Evolutionary conservation across 2,888 invertebrate species (phyloP).

Genomic region (Ophioninae sp.): DNA sequence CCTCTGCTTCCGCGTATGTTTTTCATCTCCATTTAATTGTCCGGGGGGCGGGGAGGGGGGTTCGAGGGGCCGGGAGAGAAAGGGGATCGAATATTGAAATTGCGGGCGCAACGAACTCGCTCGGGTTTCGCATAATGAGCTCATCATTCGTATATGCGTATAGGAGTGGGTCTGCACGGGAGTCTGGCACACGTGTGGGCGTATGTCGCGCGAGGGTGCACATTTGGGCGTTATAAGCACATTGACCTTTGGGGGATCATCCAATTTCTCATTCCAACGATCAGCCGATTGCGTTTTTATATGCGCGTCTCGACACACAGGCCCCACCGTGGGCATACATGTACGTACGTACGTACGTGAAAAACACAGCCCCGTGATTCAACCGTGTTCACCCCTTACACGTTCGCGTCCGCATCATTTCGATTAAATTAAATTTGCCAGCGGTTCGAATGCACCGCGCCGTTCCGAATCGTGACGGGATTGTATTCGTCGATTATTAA

Average conservation of each 20-base stretch:
- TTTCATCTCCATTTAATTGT: slow-evolving; percentile 55
- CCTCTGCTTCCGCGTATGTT: slow-evolving; percentile 43
- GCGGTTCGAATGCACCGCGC: slow-evolving; percentile 27
- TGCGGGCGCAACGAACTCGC: slow-evolving; percentile 75
- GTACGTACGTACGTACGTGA: background rate
- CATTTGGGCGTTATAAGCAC: slow-evolving; percentile 62
- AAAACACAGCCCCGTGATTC: no score
- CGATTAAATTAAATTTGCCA: slow-evolving; percentile 48
- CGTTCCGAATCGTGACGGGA: slow-evolving; percentile 31
- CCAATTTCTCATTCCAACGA: slow-evolving; percentile 62
- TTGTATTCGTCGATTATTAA: slow-evolving; percentile 39
- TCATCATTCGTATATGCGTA: slow-evolving; percentile 55
- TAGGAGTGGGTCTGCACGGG: slow-evolving; percentile 19
- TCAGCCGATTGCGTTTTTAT: slow-evolving; percentile 46
- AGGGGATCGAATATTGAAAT: slow-evolving; percentile 76
- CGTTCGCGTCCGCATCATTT: slow-evolving; percentile 40
- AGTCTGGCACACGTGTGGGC: slow-evolving; percentile 39
- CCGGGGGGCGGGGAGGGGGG: no score
- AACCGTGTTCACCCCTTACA: slow-evolving; percentile 2
- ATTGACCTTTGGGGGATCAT: slow-evolving; percentile 76
- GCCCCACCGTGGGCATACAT: background rate
- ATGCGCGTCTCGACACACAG: background rate
- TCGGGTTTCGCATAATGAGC: slow-evolving; percentile 76
- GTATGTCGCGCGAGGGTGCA: slow-evolving; percentile 60
- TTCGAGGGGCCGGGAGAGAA: background rate